phyloP scores from a whole-genome alignment of 2,797 vertebrate species.

The Falco cherrug region DNA sequence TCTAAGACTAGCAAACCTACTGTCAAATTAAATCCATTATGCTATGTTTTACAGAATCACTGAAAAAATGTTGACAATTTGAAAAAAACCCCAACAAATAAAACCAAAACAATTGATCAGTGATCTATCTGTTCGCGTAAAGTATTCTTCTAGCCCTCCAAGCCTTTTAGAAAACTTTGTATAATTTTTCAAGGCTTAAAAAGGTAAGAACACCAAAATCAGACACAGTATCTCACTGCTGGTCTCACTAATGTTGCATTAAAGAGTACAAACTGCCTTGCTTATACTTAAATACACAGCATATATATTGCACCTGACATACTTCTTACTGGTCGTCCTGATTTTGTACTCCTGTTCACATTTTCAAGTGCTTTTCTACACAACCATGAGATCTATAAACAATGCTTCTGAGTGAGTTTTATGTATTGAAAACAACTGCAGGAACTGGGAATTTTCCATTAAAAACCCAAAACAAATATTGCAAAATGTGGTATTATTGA shows the following conservation, averaged over 20 bases:
- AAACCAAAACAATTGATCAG: neutral
- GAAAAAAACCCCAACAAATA: too few species aligned
- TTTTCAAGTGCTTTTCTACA: neutral
- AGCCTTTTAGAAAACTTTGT: neutral
- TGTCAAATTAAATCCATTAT: neutral
- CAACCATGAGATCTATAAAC: neutral
- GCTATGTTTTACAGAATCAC: neutral
- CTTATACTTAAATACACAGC: neutral
- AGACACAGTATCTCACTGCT: neutral
- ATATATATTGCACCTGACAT: neutral
- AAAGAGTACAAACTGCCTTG: neutral
- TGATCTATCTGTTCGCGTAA: neutral
- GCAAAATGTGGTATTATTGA: constrained; percentile 13
- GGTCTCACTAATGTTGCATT: neutral
- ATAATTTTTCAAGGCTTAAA: neutral
- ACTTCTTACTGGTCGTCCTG: neutral
- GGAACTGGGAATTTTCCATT: constrained; percentile 40
- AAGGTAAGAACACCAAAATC: neutral
- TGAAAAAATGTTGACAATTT: neutral
- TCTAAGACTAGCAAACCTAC: neutral
- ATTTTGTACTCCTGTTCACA: neutral
- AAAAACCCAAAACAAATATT: constrained; percentile 47
- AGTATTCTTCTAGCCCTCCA: neutral
- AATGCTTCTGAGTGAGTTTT: neutral
- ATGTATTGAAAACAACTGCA: neutral